Base-by-base conservation (phyloP, 2,113 vertebrate genomes). In the Neotoma lepida region DNA sequence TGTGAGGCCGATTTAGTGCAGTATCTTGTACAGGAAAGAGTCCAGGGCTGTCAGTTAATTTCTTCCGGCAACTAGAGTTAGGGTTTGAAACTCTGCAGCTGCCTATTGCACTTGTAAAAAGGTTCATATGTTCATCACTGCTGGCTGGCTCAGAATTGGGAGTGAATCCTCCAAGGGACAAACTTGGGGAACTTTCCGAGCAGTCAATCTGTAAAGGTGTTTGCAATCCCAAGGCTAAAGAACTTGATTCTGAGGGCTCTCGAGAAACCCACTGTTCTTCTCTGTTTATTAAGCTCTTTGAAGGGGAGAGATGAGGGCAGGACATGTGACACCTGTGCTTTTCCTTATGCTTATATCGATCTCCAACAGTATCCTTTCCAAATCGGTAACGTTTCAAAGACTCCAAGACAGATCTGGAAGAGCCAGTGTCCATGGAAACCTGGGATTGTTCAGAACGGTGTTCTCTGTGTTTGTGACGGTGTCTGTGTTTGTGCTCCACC, bases 401-500 rank as follows among this genome's bases (percentile, higher is more conserved):
- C 93, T 99, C 99, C 81, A 99, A 95, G 88, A 99, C 99, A 0
- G 99, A 98, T 90, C 98, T 97, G 18, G 98, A 98, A 64, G 98
- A 98, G 89, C 98, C 97, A n/a, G 97, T 20, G 71, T 98, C 98
- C 97, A 98, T 96, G 94, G 98, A 96, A 49, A 98, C 98, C 92
- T 98, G 98, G 0, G 98, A 97, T 0, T 98, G 98, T 39, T 99
- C 98, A 0, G 98, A 98, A 61, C 98, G 98, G 68, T 99, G 98
- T 15, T 99, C 99, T 71, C 99, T 98, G 97, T 99, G 99, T 98
- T 99, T 99, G 97, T 99, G 99, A 71, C 99, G 98, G 94, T 99
- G 99, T 70, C 99, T 99, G 95, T 99, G 99, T 97, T 99, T 99
- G 97, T 99, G 99, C n/a, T 99, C 98, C 0, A 99, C 97, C 99